Base-by-base conservation (phyloP, 2,113 vertebrate genomes). In the Phodopus roborovskii region DNA sequence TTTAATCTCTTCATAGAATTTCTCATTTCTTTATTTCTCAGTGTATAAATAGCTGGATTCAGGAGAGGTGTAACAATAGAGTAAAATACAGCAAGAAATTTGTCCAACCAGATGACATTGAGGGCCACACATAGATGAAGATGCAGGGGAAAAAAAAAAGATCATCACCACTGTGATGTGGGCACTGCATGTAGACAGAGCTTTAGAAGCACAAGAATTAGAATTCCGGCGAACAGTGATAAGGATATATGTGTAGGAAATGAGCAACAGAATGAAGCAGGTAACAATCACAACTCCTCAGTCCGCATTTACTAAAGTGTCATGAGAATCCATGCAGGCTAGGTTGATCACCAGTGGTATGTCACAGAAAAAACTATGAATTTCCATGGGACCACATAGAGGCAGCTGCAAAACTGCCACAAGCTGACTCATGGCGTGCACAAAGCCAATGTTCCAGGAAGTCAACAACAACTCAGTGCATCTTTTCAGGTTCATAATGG, bases 361-460 rank as follows among this genome's bases (percentile, higher is more conserved):
- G 5, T 97, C 97, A 82, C 94, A 97, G 96, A 97, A 97, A 28
- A 95, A 95, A 8, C 95, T 95, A n/a, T 97, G 94, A 71, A 33
- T 85, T 22, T 96, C 90, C 28, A 48, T 85, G 30, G 97, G 90
- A 0, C 92, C 95, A 95, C 96, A 97, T 71, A 97, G 96, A 22
- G 97, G 96, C n/a, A 97, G 24, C 10, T 88, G 81, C 19, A 92
- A 12, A 74, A 95, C 71, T 45, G 93, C 81, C 33, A 24, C 64
- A 39, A 89, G 70, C 15, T 75, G 71, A 22, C 83, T 85, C 60
- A 85, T 11, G 60, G 83, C 83, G 13, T 85, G 83, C 16, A 85
- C 42, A 62, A 75, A 89, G 6, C 87, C 87, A 62, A 30, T 53
- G 5, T 60, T 53, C 89, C 45, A 56, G 22, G 62, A 66, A 22